phyloP scores from a whole-genome alignment of 2,113 vertebrate species.

The Micromys minutus region DNA sequence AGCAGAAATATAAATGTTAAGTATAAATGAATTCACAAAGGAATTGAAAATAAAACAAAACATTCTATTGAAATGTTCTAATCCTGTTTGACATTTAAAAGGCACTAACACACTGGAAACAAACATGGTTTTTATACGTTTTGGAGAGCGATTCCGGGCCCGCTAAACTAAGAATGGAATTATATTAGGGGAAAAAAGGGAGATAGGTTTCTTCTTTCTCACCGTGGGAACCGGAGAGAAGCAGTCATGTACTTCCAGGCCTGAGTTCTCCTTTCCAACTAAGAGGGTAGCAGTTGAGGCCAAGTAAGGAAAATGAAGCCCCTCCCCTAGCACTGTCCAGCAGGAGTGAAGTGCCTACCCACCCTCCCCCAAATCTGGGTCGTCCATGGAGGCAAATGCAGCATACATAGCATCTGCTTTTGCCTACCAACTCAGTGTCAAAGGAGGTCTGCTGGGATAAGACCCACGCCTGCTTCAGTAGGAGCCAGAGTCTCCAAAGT shows the following conservation, averaged over 20 bases:
- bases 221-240: constrained; percentile 78
- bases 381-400: not conserved
- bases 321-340: no score
- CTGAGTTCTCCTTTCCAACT: not conserved
- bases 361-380: not conserved
- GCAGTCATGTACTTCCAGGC: not conserved
- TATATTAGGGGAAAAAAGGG: constrained; percentile 68
- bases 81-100: constrained; percentile 59
- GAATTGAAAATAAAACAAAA: constrained; percentile 66
- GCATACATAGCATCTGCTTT: not conserved
- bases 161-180: constrained; percentile 79
- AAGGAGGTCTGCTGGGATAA: not conserved
- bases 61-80: constrained; percentile 48
- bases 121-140: constrained; percentile 65
- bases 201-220: constrained; percentile 72
- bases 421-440: not conserved
- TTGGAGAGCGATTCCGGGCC: constrained; percentile 64
- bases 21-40: constrained; percentile 55
- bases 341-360: not conserved
- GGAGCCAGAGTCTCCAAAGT: not conserved
- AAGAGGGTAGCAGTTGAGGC: not conserved
- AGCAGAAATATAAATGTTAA: constrained; percentile 74
- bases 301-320: not conserved
- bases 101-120: constrained; percentile 70
- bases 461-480: not conserved